Percentiles rank a stretch among this genome's conserved stretches.
Evolutionary conservation across 2,113 vertebrate species (phyloP).

Genomic region (Forbesichthys agassizii): DNA sequence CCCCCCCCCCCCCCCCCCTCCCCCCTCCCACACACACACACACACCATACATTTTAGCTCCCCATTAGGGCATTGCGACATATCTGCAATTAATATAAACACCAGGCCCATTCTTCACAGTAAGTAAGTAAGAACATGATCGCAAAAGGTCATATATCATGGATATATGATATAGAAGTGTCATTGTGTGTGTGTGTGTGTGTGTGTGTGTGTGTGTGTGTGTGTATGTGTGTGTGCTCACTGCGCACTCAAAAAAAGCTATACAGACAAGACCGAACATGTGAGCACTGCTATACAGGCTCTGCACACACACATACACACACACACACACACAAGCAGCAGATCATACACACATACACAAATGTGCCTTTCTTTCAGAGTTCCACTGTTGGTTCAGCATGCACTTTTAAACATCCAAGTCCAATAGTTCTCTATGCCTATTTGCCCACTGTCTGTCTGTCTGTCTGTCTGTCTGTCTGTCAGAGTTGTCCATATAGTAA

Average conservation of each 20-base stretch:
- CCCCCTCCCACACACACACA: constrained; percentile 4
- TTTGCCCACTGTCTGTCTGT: constrained; percentile 16
- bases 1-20: too few species aligned
- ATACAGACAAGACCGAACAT: constrained; percentile 62
- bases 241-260: neutral
- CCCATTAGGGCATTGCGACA: neutral
- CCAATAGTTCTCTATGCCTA: neutral
- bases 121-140: constrained; percentile 30
- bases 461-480: neutral
- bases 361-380: constrained; percentile 18
- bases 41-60: neutral
- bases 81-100: constrained; percentile 6
- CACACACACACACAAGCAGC: neutral
- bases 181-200: constrained; percentile 23
- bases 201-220: constrained; percentile 6
- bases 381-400: constrained; percentile 25
- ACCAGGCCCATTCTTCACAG: constrained; percentile 22
- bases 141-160: constrained; percentile 31
- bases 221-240: neutral
- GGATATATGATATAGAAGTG: neutral
- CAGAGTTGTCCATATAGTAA: constrained; percentile 20
- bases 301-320: constrained; percentile 14
- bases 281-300: constrained; percentile 16
- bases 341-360: constrained; percentile 3
- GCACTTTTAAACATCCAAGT: too few species aligned